A percentile compares a stretch with the other conserved stretches of the same genome.
These are phyloP conservation scores for Cepaea hortensis DNA, from an alignment of 2,888 invertebrate species.

Conservation along the genomic window DNA sequence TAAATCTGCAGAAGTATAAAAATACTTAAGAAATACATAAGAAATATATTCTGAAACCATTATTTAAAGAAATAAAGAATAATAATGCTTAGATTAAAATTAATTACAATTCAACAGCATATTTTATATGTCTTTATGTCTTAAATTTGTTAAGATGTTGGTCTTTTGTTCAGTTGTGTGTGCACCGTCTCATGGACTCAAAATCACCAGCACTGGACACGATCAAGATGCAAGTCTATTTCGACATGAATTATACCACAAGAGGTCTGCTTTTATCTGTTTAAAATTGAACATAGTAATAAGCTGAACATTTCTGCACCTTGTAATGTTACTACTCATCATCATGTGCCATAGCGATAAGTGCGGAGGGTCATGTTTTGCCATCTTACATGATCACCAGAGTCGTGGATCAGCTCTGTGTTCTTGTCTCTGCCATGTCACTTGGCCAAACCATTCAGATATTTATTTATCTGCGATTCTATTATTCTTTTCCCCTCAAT, in stretches of 20 bases:
- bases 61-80: not conserved
- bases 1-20: not conserved
- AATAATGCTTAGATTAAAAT: not conserved
- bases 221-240: constrained; percentile 77
- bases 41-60: not conserved
- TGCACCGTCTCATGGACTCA: constrained; percentile 73
- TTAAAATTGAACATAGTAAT: not conserved
- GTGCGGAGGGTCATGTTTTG: too few species aligned
- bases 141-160: not conserved
- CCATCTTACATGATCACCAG: too few species aligned
- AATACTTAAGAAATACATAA: not conserved
- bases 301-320: not conserved
- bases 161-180: constrained; percentile 71
- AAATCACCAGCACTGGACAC: constrained; percentile 76
- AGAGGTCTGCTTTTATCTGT: constrained; percentile 62
- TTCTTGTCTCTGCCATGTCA: too few species aligned
- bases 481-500: too few species aligned
- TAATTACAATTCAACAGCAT: not conserved
- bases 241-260: constrained; percentile 77
- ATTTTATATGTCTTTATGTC: not conserved
- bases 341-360: too few species aligned
- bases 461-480: too few species aligned
- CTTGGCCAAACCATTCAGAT: too few species aligned
- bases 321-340: too few species aligned
- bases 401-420: too few species aligned